A percentile compares a stretch with the other conserved stretches of the same genome.
These are phyloP conservation scores for Mareca penelope DNA, from an alignment of 2,797 vertebrate species.

Conservation along the genomic window DNA sequence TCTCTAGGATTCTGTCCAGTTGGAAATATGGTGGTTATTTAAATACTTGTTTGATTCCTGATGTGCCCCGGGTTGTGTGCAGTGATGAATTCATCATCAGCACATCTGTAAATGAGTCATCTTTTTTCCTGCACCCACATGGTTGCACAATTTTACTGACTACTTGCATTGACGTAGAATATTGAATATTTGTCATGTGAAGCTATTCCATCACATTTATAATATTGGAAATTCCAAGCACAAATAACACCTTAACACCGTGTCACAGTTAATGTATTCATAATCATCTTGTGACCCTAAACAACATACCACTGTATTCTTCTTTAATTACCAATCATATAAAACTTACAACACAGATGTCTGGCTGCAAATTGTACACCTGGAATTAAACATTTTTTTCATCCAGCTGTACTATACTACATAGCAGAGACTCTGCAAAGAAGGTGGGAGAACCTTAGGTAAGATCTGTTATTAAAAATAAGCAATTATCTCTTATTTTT, in stretches of 20 bases:
- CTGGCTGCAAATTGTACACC: not conserved
- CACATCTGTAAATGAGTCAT: slow-evolving; percentile 41
- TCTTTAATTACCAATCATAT: rapidly evolving
- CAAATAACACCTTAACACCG: not conserved
- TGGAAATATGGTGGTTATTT: not conserved
- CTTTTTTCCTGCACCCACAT: not conserved
- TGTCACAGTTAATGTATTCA: not conserved
- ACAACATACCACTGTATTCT: not conserved
- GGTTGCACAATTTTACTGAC: slow-evolving; percentile 13
- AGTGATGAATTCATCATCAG: not conserved
- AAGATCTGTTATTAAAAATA: not conserved
- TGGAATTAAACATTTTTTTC: not conserved
- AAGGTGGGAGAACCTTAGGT: not conserved
- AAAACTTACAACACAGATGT: not conserved
- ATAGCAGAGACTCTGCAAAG: not conserved
- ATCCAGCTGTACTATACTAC: not conserved
- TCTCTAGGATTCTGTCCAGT: not conserved
- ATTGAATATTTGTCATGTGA: not conserved
- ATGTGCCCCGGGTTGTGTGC: not conserved
- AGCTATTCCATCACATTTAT: not conserved
- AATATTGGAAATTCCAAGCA: not conserved
- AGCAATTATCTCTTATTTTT: not conserved
- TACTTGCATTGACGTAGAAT: not conserved
- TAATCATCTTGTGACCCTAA: not conserved
- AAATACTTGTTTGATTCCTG: not conserved